Evolutionary conservation across 64 coral and sea anemone genomes (phyloP).

Genomic region (Hydrozoanthus tunicans): DNA sequence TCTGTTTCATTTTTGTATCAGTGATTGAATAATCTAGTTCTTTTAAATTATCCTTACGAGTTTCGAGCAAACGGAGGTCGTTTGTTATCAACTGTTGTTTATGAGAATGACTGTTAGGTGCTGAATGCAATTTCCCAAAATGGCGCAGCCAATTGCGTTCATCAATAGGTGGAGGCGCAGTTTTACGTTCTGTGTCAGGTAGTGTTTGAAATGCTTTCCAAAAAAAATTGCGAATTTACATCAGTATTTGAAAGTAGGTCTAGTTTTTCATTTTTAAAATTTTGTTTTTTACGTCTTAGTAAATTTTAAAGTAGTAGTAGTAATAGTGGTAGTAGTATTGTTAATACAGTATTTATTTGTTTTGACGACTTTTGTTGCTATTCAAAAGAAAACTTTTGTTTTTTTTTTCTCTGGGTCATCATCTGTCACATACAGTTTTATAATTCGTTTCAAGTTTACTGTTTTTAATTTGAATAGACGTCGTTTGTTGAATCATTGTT

Average conservation of each 20-base stretch:
- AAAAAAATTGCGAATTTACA: slow-evolving; percentile 9
- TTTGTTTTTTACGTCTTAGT: slow-evolving; percentile 32
- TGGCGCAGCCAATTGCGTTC: slow-evolving; percentile 33
- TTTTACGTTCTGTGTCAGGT: slow-evolving; percentile 34
- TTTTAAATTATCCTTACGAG: not conserved
- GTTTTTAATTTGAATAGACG: no score
- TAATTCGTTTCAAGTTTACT: no score
- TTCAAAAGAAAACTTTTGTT: no score
- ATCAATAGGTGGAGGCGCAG: slow-evolving; percentile 22
- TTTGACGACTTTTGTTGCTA: no score
- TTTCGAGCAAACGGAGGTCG: no score
- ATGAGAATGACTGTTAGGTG: slow-evolving; percentile 6
- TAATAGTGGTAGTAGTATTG: no score
- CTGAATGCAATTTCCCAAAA: not conserved
- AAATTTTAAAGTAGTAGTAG: not conserved
- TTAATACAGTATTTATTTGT: no score
- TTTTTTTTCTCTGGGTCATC: no score
- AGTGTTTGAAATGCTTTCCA: slow-evolving; percentile 32
- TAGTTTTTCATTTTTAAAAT: slow-evolving; percentile 22
- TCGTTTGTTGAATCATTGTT: no score
- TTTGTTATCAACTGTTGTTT: no score
- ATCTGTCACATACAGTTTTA: no score
- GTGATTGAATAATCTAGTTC: slow-evolving; percentile 43
- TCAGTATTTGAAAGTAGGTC: slow-evolving; percentile 11
- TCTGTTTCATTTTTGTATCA: slow-evolving; percentile 5